Evolutionary conservation across 2,797 vertebrate genomes (phyloP).

Genomic region (Otus scops): DNA sequence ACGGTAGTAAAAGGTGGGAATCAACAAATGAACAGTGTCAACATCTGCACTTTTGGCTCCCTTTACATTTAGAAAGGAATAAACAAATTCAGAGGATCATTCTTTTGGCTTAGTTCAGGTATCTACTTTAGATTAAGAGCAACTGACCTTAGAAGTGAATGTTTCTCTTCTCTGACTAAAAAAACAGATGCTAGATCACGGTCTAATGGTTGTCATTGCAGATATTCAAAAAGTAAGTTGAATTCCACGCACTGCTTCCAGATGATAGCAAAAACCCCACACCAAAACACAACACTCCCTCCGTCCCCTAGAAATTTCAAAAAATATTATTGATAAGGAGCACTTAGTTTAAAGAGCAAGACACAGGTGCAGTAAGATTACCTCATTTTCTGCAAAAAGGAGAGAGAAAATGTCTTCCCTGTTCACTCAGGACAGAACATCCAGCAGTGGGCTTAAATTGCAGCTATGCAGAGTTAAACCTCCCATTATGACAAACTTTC

Average conservation of each 20-base stretch:
- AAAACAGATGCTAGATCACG: not conserved
- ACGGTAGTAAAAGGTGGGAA: not conserved
- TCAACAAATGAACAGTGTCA: not conserved
- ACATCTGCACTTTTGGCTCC: not conserved
- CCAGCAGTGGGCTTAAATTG: fast-evolving
- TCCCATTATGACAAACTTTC: not conserved
- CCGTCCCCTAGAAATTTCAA: not conserved
- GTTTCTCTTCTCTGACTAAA: not conserved
- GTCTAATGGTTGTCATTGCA: not conserved
- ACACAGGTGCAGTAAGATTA: not conserved
- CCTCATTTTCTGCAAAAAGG: not conserved
- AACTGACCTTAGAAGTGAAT: not conserved
- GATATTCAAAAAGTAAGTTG: not conserved
- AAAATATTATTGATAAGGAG: not conserved
- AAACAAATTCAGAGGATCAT: not conserved
- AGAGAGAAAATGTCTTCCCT: not conserved
- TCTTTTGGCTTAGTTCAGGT: not conserved
- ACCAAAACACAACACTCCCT: not conserved
- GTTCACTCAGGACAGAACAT: not conserved
- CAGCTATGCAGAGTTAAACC: not conserved
- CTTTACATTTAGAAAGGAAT: not conserved
- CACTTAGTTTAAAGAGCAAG: not conserved
- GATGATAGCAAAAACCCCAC: not conserved
- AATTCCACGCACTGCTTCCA: not conserved
- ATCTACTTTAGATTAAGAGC: not conserved